These are phyloP conservation scores for Laterallus jamaicensis DNA, from an alignment of 2,113 vertebrate genomes.

Conservation along the genomic window DNA sequence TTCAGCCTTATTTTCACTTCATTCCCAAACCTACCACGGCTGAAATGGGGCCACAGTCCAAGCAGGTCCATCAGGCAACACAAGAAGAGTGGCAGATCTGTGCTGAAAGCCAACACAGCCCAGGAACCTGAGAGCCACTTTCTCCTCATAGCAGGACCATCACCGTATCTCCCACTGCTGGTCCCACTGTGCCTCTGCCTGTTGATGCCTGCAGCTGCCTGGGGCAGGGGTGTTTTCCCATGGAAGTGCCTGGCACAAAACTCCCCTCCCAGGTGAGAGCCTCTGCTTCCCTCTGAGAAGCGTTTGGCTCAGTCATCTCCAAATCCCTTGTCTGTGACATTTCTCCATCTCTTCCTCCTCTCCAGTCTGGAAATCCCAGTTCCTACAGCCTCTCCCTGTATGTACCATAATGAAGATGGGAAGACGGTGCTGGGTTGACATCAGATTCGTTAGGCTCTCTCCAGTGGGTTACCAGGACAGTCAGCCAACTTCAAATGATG, in stretches of 20 bases:
- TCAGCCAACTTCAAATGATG: background rate
- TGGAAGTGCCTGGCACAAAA: background rate
- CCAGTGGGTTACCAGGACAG: background rate
- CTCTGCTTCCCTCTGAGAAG: background rate
- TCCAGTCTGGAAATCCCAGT: background rate
- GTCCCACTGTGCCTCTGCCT: rapidly evolving
- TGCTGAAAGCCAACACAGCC: background rate
- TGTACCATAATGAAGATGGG: too few species aligned
- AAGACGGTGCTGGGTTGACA: background rate
- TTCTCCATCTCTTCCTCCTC: background rate
- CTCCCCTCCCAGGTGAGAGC: background rate
- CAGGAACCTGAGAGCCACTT: background rate
- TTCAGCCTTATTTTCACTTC: constrained; percentile 26
- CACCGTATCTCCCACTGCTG: rapidly evolving
- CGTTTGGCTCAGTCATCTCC: background rate
- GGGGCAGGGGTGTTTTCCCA: background rate
- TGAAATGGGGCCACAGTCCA: background rate
- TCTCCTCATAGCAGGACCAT: rapidly evolving
- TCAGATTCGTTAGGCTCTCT: background rate
- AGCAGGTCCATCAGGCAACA: background rate
- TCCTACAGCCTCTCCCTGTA: too few species aligned
- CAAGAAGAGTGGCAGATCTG: background rate
- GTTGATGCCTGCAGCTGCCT: background rate
- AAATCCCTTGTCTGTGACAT: rapidly evolving
- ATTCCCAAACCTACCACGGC: background rate